Evolutionary conservation across 2,888 invertebrate species (phyloP).

Genomic region (Pogonocherus hispidulus): DNA sequence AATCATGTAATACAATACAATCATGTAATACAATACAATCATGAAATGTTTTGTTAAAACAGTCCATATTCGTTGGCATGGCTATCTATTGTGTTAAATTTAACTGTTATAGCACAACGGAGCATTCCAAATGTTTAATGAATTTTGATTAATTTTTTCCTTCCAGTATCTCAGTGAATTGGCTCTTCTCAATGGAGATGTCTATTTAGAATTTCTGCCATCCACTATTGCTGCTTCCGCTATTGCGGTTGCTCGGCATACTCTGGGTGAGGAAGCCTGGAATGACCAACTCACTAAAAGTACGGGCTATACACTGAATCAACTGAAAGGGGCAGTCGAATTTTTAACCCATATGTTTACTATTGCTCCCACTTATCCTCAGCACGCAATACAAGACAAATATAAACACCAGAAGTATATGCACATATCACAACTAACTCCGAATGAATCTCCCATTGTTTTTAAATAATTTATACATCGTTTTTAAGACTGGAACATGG

Average conservation of each 20-base stretch:
- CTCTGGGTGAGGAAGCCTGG: slow-evolving; percentile 77
- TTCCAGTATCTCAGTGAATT: slow-evolving; percentile 87
- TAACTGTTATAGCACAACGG: too few species aligned
- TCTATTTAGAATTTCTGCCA: slow-evolving; percentile 85
- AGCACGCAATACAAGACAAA: slow-evolving; percentile 91
- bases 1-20: too few species aligned
- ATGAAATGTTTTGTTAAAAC: too few species aligned
- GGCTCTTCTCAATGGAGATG: slow-evolving; percentile 88
- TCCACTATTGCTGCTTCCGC: slow-evolving; percentile 87
- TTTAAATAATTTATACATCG: slow-evolving; percentile 41
- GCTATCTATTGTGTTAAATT: too few species aligned
- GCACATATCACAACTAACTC: slow-evolving; percentile 59
- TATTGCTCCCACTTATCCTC: slow-evolving; percentile 66
- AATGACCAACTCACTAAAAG: slow-evolving; percentile 74
- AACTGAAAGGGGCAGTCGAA: slow-evolving; percentile 78
- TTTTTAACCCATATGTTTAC: slow-evolving; percentile 79
- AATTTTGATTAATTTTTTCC: slow-evolving; percentile 42
- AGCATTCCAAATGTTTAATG: too few species aligned
- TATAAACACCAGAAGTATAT: slow-evolving; percentile 82
- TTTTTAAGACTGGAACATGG: slow-evolving; percentile 41
- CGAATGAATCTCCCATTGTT: slow-evolving; percentile 45
- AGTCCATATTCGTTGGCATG: too few species aligned
- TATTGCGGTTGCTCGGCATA: slow-evolving; percentile 85
- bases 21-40: too few species aligned
- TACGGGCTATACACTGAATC: slow-evolving; percentile 78